phyloP scores from a whole-genome alignment of 2,797 vertebrate genomes.

The Pelodytes ibericus region DNA sequence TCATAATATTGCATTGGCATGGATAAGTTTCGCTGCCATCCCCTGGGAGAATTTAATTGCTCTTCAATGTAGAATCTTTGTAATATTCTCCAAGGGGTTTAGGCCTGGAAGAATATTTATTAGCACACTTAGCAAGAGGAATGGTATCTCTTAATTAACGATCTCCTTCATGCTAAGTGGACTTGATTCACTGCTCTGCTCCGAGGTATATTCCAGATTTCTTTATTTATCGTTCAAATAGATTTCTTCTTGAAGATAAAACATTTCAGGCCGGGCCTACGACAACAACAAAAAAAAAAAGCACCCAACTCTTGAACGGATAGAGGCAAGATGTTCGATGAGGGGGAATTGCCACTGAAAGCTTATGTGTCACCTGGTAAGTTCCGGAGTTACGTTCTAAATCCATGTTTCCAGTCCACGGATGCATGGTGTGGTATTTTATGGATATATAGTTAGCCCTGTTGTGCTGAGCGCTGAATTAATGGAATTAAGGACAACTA shows the following conservation, averaged over 20 bases:
- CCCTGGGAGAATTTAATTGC: slow-evolving; percentile 48
- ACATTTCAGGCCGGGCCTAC: neutral
- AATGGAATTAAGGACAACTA: no score
- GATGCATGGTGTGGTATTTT: no score
- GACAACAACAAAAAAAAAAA: no score
- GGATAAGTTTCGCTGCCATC: neutral
- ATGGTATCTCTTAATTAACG: slow-evolving; percentile 50
- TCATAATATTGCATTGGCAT: slow-evolving; percentile 4
- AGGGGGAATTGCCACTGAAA: no score
- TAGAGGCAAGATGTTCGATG: no score
- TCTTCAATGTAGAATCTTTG: slow-evolving; percentile 29
- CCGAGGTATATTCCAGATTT: slow-evolving; percentile 16
- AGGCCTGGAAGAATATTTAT: slow-evolving; percentile 46
- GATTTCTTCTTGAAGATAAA: neutral
- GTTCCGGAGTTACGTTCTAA: no score
- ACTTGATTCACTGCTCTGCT: slow-evolving; percentile 38
- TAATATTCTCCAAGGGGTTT: slow-evolving; percentile 46
- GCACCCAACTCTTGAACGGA: no score
- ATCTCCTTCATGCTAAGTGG: slow-evolving; percentile 54
- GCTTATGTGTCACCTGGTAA: no score
- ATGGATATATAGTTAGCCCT: no score
- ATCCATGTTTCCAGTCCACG: no score
- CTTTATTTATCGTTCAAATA: slow-evolving; percentile 18
- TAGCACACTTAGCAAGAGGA: slow-evolving; percentile 38
- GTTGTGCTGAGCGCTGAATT: no score